A percentile compares a stretch with the other conserved stretches of the same genome.
phyloP scores from a whole-genome alignment of 2,888 invertebrate genomes.

The Philopedon plagiatum region DNA sequence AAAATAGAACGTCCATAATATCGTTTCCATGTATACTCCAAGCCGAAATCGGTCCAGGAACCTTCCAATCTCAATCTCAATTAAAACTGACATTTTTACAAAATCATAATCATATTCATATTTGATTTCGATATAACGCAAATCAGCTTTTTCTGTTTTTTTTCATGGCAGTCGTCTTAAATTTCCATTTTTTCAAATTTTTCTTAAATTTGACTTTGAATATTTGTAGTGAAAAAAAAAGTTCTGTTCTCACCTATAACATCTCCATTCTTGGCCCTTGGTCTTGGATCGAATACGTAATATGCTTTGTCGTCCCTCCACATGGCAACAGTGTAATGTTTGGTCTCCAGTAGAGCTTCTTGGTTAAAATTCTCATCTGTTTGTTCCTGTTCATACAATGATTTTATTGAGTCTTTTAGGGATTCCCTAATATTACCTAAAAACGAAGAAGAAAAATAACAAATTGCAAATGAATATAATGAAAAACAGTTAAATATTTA shows the following conservation, averaged over 20 bases:
- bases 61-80: too few species aligned
- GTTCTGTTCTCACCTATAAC: constrained; percentile 57
- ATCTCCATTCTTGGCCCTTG: constrained; percentile 62
- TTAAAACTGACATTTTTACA: too few species aligned
- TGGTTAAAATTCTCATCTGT: constrained; percentile 49
- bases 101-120: too few species aligned
- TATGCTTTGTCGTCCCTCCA: constrained; percentile 62
- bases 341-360: constrained; percentile 60
- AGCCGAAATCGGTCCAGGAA: too few species aligned
- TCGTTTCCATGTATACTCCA: too few species aligned
- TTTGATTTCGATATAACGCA: too few species aligned
- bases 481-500: too few species aligned
- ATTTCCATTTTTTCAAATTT: too few species aligned
- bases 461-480: too few species aligned
- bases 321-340: constrained; percentile 60
- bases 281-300: constrained; percentile 65
- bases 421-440: constrained; percentile 54
- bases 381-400: constrained; percentile 50
- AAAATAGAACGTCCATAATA: too few species aligned
- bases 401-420: constrained; percentile 52
- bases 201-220: neutral
- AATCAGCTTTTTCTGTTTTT: too few species aligned
- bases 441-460: neutral
- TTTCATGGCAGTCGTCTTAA: too few species aligned
- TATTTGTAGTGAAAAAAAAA: constrained; percentile 1